phyloP scores from a whole-genome alignment of 2,113 vertebrate species.

The Pedionomus torquatus region DNA sequence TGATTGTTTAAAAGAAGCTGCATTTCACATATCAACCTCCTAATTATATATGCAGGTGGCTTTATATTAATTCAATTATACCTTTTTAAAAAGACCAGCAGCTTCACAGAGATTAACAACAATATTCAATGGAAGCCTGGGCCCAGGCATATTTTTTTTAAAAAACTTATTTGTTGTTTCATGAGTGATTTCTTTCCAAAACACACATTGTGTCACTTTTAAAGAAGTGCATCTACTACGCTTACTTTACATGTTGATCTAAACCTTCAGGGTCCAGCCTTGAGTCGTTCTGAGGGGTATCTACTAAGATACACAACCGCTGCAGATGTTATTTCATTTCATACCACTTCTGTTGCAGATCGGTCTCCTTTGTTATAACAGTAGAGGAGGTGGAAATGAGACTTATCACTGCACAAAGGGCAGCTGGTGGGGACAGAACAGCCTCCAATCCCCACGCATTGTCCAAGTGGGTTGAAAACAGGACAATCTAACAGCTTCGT shows the following conservation, averaged over 20 bases:
- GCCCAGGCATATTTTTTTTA: neutral
- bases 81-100: neutral
- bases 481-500: neutral
- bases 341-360: neutral
- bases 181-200: neutral
- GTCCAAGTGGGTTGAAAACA: neutral
- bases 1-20: neutral
- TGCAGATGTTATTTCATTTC: neutral
- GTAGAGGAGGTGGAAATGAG: neutral
- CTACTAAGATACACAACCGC: neutral
- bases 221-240: neutral
- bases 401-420: neutral
- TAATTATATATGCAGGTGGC: neutral
- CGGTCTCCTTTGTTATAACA: neutral
- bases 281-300: neutral
- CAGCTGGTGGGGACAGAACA: neutral
- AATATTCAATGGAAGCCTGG: neutral
- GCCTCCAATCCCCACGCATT: neutral
- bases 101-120: neutral
- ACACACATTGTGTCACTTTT: neutral
- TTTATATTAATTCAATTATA: neutral
- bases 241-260: neutral
- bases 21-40: neutral
- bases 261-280: neutral
- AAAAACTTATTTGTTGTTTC: neutral